These are phyloP conservation scores for Andricus grossulariae DNA, from an alignment of 1,140 invertebrate species.

Conservation along the genomic window DNA sequence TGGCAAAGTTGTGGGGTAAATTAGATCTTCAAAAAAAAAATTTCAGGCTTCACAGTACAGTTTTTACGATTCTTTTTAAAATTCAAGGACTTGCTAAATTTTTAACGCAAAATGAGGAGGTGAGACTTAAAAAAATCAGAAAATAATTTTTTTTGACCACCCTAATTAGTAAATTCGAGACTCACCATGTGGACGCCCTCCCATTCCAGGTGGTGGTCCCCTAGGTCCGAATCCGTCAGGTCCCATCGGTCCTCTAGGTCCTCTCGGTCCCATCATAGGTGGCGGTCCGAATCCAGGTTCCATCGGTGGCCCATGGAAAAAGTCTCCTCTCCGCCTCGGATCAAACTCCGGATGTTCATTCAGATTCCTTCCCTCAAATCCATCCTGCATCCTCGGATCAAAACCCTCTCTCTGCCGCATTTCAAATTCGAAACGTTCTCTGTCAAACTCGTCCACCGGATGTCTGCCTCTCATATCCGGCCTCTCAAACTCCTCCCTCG, in stretches of 20 bases:
- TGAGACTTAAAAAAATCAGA: too few species aligned
- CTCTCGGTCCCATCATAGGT: constrained; percentile 70
- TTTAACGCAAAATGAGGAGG: too few species aligned
- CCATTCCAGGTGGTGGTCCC: constrained; percentile 60
- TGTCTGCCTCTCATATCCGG: constrained; percentile 63
- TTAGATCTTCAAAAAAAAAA: too few species aligned
- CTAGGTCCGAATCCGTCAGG: constrained; percentile 72
- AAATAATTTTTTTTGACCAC: too few species aligned
- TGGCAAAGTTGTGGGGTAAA: too few species aligned
- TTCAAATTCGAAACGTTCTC: constrained; percentile 71
- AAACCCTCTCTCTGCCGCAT: constrained; percentile 66
- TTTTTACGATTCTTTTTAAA: too few species aligned
- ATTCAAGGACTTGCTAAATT: too few species aligned
- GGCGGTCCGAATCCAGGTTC: constrained; percentile 70
- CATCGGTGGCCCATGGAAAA: constrained; percentile 66
- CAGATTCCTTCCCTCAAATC: constrained; percentile 56
- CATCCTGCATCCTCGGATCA: constrained; percentile 52
- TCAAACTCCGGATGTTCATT: constrained; percentile 70
- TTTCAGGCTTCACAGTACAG: too few species aligned
- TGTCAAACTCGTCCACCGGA: constrained; percentile 68
- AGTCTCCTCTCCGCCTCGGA: constrained; percentile 67
- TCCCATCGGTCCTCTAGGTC: constrained; percentile 70
- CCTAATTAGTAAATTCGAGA: not conserved
- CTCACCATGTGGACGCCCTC: constrained; percentile 69
- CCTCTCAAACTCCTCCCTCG: constrained; percentile 67